phyloP scores from a whole-genome alignment of 1,140 invertebrate species.

The Drosophila kurseongensis region DNA sequence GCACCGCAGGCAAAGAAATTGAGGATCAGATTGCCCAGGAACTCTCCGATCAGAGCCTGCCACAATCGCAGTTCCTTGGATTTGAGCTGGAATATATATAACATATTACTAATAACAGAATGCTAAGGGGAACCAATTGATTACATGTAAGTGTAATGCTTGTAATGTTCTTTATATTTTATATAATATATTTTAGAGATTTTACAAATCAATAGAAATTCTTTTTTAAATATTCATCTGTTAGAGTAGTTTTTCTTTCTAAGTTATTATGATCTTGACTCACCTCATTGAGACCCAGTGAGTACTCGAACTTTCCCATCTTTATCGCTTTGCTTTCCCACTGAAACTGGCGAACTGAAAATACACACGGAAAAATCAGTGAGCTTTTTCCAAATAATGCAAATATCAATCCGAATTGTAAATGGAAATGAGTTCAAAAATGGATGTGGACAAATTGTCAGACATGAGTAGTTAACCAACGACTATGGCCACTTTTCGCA shows the following conservation, averaged over 20 bases:
- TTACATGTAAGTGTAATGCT: too few species aligned
- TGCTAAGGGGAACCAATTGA: too few species aligned
- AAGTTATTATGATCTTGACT: neutral
- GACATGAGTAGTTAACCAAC: conserved; percentile 32
- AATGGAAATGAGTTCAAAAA: conserved; percentile 24
- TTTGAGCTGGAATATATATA: conserved; percentile 83
- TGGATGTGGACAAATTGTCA: conserved; percentile 52
- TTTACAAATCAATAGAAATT: too few species aligned
- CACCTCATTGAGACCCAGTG: conserved; percentile 88
- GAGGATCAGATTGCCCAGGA: conserved; percentile 90
- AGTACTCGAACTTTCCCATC: conserved; percentile 86
- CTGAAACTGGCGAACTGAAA: conserved; percentile 36
- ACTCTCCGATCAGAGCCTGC: conserved; percentile 92
- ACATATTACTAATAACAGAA: neutral
- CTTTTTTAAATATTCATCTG: too few species aligned
- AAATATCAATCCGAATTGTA: conserved; percentile 18
- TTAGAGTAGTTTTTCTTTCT: too few species aligned
- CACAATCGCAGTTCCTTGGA: conserved; percentile 87
- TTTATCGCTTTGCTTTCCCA: conserved; percentile 28
- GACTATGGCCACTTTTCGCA: conserved; percentile 16
- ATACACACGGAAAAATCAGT: conserved; percentile 11
- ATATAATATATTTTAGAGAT: too few species aligned
- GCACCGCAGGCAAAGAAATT: conserved; percentile 95
- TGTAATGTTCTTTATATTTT: too few species aligned
- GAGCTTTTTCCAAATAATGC: conserved; percentile 11